phyloP scores from a whole-genome alignment of 2,888 invertebrate species.

The Mylabris sibirica region DNA sequence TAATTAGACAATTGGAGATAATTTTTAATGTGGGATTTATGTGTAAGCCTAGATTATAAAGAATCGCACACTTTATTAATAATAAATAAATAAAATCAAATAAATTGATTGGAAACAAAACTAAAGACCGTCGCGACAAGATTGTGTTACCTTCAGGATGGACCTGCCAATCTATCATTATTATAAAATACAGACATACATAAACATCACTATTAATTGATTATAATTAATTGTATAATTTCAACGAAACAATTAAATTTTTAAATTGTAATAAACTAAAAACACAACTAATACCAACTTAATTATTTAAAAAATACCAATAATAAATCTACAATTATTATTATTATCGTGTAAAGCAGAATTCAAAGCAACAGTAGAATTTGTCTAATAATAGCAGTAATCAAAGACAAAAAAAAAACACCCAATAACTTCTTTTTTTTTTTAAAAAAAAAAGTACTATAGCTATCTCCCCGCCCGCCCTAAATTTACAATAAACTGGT shows the following conservation, averaged over 20 bases:
- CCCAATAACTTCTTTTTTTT: slow-evolving; percentile 58
- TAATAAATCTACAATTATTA: slow-evolving; percentile 12
- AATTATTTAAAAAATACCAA: slow-evolving; percentile 8
- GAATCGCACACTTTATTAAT: not conserved
- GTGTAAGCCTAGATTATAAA: no score
- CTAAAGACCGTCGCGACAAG: not conserved
- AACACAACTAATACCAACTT: slow-evolving; percentile 9
- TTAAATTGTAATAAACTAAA: not conserved
- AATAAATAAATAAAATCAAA: not conserved
- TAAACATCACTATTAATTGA: not conserved
- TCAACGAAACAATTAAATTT: slow-evolving; percentile 1
- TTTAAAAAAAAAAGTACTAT: no score
- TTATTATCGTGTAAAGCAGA: slow-evolving; percentile 6
- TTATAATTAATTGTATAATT: not conserved
- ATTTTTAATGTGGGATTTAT: not conserved
- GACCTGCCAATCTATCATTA: not conserved
- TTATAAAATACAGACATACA: not conserved
- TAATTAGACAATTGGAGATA: not conserved
- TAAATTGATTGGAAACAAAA: not conserved
- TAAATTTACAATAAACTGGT: slow-evolving; percentile 59
- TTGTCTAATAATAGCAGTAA: not conserved
- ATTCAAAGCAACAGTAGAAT: slow-evolving; percentile 53
- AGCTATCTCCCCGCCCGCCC: slow-evolving; percentile 56
- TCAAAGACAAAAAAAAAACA: slow-evolving; percentile 44
- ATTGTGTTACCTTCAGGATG: not conserved